Percentiles rank a stretch among this genome's conserved stretches.
Conservation (phyloP, 2,113 vertebrate genomes). For the Ascaphus truei region DNA sequence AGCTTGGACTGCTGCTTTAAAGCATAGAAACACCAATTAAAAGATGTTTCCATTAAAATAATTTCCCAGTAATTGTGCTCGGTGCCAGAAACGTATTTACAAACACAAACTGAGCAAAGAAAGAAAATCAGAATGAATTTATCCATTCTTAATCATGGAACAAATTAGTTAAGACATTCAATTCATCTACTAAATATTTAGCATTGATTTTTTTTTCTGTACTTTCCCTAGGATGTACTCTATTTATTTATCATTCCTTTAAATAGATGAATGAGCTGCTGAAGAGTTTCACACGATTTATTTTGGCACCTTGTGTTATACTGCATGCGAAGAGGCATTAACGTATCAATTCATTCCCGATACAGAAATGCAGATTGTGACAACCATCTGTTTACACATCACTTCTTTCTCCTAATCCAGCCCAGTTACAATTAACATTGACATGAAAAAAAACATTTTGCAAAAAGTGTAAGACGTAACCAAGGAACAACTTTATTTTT, state of each 20-base stretch:
- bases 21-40: too few species aligned
- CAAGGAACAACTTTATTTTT: background rate
- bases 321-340: conserved; percentile 16
- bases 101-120: too few species aligned
- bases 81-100: too few species aligned
- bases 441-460: conserved; percentile 17
- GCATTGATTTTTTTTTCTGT: background rate
- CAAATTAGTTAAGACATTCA: background rate
- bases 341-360: conserved; percentile 36
- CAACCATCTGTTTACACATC: conserved; percentile 24
- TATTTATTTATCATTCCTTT: conserved; percentile 25
- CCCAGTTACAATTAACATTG: conserved; percentile 10
- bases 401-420: background rate
- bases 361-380: conserved; percentile 27
- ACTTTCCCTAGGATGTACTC: background rate
- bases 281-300: conserved; percentile 27
- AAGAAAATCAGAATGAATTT: too few species aligned
- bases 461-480: background rate
- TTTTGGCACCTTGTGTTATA: conserved; percentile 27
- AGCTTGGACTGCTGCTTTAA: too few species aligned
- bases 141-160: background rate
- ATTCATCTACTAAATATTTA: conserved; percentile 22
- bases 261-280: conserved; percentile 23
- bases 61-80: too few species aligned
- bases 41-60: too few species aligned